Evolutionary conservation across 2,888 invertebrate species (phyloP).

Genomic region (Ceramica pisi): DNA sequence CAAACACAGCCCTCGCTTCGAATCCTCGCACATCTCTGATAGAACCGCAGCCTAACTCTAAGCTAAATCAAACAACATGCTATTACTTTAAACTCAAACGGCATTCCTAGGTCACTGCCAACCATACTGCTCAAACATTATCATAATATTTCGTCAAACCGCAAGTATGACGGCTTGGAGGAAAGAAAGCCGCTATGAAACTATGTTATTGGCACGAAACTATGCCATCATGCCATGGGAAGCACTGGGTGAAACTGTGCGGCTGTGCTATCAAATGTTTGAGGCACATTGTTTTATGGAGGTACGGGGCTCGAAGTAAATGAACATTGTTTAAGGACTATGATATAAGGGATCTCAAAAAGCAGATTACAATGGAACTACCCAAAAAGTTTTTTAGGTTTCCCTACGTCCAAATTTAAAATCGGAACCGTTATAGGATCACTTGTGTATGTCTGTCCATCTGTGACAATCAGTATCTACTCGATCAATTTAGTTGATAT

Average conservation of each 20-base stretch:
- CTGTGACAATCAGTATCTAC: not conserved
- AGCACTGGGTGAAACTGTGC: constrained; percentile 57
- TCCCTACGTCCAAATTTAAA: not conserved
- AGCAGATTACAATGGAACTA: not conserved
- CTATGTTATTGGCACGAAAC: constrained; percentile 61
- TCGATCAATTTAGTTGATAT: not conserved
- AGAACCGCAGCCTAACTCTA: too few species aligned
- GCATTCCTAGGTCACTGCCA: constrained; percentile 21
- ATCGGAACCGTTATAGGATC: too few species aligned
- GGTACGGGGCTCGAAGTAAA: not conserved
- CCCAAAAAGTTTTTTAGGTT: not conserved
- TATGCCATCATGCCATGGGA: constrained; percentile 58
- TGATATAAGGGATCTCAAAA: too few species aligned
- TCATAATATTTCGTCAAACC: constrained; percentile 59
- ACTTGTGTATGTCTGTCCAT: too few species aligned
- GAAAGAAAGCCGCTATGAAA: constrained; percentile 61
- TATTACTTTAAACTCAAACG: not conserved
- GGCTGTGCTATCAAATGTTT: constrained; percentile 33
- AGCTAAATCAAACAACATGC: too few species aligned
- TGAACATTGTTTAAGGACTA: not conserved
- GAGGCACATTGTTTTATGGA: constrained; percentile 14
- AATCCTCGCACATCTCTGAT: too few species aligned
- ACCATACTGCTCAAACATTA: constrained; percentile 17
- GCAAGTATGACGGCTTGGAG: constrained; percentile 33
- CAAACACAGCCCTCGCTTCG: too few species aligned